Evolutionary conservation across 2,888 invertebrate genomes (phyloP).

Genomic region (Erebia aethiops): DNA sequence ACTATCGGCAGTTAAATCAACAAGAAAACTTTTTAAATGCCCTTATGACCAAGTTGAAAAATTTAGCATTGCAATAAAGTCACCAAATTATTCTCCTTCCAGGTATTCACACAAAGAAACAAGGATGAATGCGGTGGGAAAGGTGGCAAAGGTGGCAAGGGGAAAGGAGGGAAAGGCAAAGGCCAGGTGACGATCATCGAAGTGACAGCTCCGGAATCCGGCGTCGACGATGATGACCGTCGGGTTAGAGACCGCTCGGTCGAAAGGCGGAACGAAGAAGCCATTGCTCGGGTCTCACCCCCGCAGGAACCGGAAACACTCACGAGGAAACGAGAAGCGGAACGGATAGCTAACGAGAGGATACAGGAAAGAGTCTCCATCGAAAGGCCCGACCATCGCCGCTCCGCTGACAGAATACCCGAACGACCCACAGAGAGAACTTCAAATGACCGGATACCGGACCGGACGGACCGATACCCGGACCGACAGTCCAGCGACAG

Average conservation of each 20-base stretch:
- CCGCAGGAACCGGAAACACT: constrained; percentile 57
- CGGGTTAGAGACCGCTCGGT: constrained; percentile 64
- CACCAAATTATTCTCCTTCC: constrained; percentile 36
- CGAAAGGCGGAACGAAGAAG: constrained; percentile 66
- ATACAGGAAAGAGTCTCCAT: constrained; percentile 53
- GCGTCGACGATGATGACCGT: constrained; percentile 71
- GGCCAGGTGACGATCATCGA: constrained; percentile 89
- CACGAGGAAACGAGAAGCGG: constrained; percentile 50
- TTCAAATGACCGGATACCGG: constrained; percentile 39
- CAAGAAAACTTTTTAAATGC: neutral
- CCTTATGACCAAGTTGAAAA: neutral
- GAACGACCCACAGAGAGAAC: constrained; percentile 51
- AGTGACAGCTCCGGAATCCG: constrained; percentile 66
- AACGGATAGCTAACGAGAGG: constrained; percentile 51
- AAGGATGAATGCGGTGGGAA: constrained; percentile 85
- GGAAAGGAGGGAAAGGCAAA: constrained; percentile 87
- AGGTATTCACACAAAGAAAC: constrained; percentile 81
- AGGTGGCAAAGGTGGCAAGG: constrained; percentile 88
- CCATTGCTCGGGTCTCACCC: constrained; percentile 66
- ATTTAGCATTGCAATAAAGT: neutral
- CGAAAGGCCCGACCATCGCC: constrained; percentile 54
- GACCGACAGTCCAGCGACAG: constrained; percentile 44
- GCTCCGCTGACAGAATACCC: constrained; percentile 53
- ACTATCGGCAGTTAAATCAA: no score
- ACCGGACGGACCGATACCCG: constrained; percentile 41